phyloP scores from a whole-genome alignment of 2,888 invertebrate species.

The Cosmia trapezina region DNA sequence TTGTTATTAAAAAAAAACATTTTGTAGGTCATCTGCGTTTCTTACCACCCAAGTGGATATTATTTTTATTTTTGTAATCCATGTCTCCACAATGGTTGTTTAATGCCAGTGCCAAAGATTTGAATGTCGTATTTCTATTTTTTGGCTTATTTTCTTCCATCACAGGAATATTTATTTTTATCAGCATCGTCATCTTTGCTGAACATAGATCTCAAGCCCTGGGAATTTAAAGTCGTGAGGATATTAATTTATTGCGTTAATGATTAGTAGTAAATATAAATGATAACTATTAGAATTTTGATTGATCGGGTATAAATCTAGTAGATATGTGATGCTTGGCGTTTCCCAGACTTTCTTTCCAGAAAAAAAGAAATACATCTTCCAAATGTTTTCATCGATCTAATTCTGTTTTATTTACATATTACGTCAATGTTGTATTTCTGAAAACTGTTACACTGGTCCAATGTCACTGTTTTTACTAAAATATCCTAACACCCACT shows the following conservation, averaged over 20 bases:
- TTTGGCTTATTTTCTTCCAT: too few relatives aligned
- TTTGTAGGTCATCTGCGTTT: slow-evolving; percentile 20
- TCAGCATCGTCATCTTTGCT: not conserved
- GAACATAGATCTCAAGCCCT: not conserved
- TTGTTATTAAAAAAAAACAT: slow-evolving; percentile 21
- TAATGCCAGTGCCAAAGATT: slow-evolving; percentile 1
- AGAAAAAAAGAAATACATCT: not conserved
- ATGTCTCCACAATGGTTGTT: not conserved
- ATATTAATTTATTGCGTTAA: too few relatives aligned
- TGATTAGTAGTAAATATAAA: not conserved
- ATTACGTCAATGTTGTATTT: slow-evolving; percentile 47
- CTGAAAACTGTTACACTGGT: slow-evolving; percentile 16
- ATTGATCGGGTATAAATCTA: not conserved
- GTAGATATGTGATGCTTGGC: too few relatives aligned
- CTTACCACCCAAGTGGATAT: slow-evolving; percentile 54
- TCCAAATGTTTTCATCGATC: slow-evolving; percentile 10
- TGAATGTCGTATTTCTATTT: not conserved
- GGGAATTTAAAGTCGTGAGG: too few relatives aligned
- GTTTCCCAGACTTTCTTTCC: not conserved
- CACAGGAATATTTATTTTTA: not conserved
- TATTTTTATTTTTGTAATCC: slow-evolving; percentile 4
- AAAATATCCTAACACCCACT: slow-evolving; percentile 30
- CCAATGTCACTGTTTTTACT: slow-evolving; percentile 37
- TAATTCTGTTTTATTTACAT: slow-evolving; percentile 18
- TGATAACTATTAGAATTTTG: not conserved